These are phyloP conservation scores for Promerops cafer DNA, from an alignment of 2,113 vertebrate genomes.

Conservation along the genomic window DNA sequence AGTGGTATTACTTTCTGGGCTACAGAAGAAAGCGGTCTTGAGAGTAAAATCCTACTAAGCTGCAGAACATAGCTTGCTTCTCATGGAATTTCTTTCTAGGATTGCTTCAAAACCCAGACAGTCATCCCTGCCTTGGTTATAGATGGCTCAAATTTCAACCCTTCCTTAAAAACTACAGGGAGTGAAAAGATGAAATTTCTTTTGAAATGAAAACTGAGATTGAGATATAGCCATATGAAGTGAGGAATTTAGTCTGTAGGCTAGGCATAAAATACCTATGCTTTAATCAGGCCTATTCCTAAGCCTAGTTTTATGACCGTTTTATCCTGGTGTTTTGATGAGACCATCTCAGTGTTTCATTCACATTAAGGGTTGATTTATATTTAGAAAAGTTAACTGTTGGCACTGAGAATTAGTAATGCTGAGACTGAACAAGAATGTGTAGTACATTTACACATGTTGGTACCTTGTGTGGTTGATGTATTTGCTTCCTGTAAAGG, in stretches of 20 bases:
- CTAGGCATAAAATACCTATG: background rate
- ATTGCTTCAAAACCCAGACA: background rate
- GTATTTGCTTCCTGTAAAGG: background rate
- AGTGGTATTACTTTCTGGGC: background rate
- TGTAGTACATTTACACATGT: background rate
- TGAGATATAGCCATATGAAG: background rate
- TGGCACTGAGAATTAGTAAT: background rate
- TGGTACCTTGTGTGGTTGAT: background rate
- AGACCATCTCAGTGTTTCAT: background rate
- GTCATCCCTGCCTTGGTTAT: background rate
- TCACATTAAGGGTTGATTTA: conserved; percentile 22
- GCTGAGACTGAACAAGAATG: background rate
- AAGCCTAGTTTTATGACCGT: background rate
- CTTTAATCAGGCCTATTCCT: conserved; percentile 4
- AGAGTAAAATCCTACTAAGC: background rate
- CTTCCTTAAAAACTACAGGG: background rate
- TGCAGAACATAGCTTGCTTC: background rate
- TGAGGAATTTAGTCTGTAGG: background rate
- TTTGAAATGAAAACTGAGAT: conserved; percentile 17
- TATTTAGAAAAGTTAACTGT: background rate
- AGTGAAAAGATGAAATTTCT: background rate
- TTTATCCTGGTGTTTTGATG: background rate
- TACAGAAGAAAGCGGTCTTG: background rate
- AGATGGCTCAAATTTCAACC: background rate
- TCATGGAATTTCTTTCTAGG: background rate